A percentile compares a stretch with the other conserved stretches of the same genome.
Evolutionary conservation across 2,888 invertebrate genomes (phyloP).

Genomic region (Elegia similella): DNA sequence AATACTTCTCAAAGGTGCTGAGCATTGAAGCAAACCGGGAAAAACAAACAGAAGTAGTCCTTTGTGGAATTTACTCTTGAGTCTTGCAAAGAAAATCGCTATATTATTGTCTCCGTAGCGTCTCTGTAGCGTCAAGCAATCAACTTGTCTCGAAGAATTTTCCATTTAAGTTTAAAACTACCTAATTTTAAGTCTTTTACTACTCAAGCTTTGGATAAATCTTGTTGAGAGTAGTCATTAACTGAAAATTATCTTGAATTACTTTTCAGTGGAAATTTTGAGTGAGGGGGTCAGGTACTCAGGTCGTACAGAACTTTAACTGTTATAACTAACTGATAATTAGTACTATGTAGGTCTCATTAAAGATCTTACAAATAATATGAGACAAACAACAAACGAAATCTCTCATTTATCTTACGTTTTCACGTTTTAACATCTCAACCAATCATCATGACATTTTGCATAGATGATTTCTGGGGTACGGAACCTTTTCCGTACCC

Average conservation of each 20-base stretch:
- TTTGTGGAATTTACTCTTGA: constrained; percentile 41
- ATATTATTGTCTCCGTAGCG: constrained; percentile 32
- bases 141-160: not conserved
- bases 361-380: too few species aligned
- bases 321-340: not conserved
- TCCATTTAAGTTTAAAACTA: not conserved
- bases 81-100: constrained; percentile 36
- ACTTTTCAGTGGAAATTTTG: not conserved
- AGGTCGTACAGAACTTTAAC: not conserved
- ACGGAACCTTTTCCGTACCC: too few species aligned
- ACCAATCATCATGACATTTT: too few species aligned
- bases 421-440: too few species aligned
- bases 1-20: constrained; percentile 38
- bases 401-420: too few species aligned
- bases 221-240: not conserved
- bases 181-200: constrained; percentile 8
- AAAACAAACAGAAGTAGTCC: constrained; percentile 39
- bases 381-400: too few species aligned
- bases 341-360: not conserved
- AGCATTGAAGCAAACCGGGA: constrained; percentile 32
- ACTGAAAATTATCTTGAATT: not conserved
- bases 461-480: too few species aligned
- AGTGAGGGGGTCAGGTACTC: not conserved
- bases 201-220: not conserved
- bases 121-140: not conserved